Conservation (phyloP, 2,113 vertebrate genomes). For the Jaculus jaculus region DNA sequence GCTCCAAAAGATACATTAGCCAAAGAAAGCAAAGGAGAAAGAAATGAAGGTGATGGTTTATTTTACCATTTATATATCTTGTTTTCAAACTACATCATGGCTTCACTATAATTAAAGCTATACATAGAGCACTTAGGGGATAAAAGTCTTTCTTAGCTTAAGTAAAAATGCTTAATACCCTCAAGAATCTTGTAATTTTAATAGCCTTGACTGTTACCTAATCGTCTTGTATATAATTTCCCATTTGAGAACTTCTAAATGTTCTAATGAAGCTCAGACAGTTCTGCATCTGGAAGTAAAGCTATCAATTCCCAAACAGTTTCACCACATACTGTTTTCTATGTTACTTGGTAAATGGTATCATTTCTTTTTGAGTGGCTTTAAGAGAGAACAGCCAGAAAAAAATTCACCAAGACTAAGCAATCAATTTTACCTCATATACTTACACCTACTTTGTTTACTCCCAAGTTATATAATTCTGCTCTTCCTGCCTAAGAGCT, state of each 20-base stretch:
- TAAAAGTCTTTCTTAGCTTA: background rate
- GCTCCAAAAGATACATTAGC: background rate
- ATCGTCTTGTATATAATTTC: background rate
- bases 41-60: rapidly evolving
- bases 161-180: background rate
- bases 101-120: background rate
- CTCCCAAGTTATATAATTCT: conserved; percentile 17
- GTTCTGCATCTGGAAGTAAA: background rate
- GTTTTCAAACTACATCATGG: background rate
- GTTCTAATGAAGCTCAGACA: background rate
- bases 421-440: conserved; percentile 51
- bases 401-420: conserved; percentile 36
- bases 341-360: conserved; percentile 27
- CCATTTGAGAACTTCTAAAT: background rate
- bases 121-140: background rate
- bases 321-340: background rate
- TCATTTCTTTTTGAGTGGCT: background rate
- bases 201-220: conserved; percentile 1
- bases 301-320: conserved; percentile 4
- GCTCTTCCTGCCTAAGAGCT: conserved; percentile 17
- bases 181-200: background rate
- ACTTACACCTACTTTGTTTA: conserved; percentile 54
- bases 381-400: conserved; percentile 35
- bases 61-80: background rate
- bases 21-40: background rate